These are phyloP conservation scores for Hydropsyche tenuis DNA, from an alignment of 1,140 invertebrate genomes.

Conservation along the genomic window DNA sequence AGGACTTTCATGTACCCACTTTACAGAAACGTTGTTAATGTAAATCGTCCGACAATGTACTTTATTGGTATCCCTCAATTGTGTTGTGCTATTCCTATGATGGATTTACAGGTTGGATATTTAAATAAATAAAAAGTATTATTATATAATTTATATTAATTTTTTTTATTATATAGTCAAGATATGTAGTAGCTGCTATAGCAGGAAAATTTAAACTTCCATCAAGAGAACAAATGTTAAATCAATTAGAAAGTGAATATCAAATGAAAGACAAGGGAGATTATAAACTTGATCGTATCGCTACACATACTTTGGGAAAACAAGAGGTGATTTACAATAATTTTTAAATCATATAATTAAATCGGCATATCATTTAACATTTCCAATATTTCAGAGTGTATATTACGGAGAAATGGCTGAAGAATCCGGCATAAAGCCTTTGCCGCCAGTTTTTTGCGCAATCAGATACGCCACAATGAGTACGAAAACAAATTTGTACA, in stretches of 20 bases:
- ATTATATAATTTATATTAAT: not conserved
- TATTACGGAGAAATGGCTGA: constrained; percentile 56
- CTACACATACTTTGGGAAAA: constrained; percentile 39
- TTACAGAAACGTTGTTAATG: constrained; percentile 78
- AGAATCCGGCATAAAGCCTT: constrained; percentile 57
- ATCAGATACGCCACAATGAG: constrained; percentile 54
- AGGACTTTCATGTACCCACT: constrained; percentile 73
- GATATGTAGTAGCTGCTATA: constrained; percentile 36
- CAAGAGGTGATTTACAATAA: constrained; percentile 37
- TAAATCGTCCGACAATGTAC: constrained; percentile 72
- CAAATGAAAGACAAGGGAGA: constrained; percentile 33
- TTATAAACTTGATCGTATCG: not conserved
- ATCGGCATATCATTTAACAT: no score
- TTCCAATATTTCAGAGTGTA: constrained; percentile 53
- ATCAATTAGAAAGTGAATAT: constrained; percentile 13
- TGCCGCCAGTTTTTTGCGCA: constrained; percentile 59
- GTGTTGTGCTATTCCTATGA: constrained; percentile 40
- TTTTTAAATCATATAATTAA: no score
- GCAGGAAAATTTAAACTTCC: constrained; percentile 40
- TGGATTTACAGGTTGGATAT: constrained; percentile 44
- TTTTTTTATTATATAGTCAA: constrained; percentile 24
- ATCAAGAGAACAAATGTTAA: constrained; percentile 42
- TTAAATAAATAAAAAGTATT: not conserved
- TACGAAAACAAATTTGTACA: constrained; percentile 57
- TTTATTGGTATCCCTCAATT: constrained; percentile 72